Base-by-base conservation (phyloP, 2,888 invertebrate species). In the Ormyrus labotus region DNA sequence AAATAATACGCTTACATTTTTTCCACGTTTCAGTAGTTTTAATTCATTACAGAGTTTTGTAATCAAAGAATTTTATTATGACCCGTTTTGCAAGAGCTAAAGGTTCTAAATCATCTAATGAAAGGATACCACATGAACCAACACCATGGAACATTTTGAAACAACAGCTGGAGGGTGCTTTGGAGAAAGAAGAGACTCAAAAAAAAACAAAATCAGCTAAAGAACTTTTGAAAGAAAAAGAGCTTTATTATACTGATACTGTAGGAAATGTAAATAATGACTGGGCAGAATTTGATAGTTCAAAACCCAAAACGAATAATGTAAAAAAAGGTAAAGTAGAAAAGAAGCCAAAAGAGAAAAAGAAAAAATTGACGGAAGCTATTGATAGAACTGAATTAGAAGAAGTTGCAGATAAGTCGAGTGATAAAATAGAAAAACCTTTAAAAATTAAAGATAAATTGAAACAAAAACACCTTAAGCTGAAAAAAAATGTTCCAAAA, bases 91-190 rank as follows among this genome's bases (percentile, higher is more conserved):
- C 96, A 48, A 92, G 96, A 89, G 94, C 95, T 0, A 94, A 93
- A 88, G 95, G 96, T 55, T 95, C 95, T 0, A 96, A 95, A 90
- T 91, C 95, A 6, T 95, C 95, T 4, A 96, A 96, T 87, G 94
- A 94, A 87, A 93, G 93, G 83, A 86, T 93, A 11, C 94, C 94
- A 1, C 94, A 94, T 87, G 93, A 94, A 68, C 92, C 95, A 63
- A 96, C 96, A 58, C 93, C 95, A 87, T 96, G 96, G 96, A 92
- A 92, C 81, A 92, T 94, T 78, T 94, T 96, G 93, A 94, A 94
- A 88, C 92, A 93, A 83, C 94, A 95, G 84, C 88, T 94, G 19
- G 84, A 92, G 67, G 91, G 85, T 9, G 83, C 80, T 63, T 64
- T 79, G 34, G 71, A 80, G 6, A 82, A 82, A 19, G 83, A 83